Conservation (phyloP, 2,113 vertebrate genomes). For the Tachysurus fulvidraco region DNA sequence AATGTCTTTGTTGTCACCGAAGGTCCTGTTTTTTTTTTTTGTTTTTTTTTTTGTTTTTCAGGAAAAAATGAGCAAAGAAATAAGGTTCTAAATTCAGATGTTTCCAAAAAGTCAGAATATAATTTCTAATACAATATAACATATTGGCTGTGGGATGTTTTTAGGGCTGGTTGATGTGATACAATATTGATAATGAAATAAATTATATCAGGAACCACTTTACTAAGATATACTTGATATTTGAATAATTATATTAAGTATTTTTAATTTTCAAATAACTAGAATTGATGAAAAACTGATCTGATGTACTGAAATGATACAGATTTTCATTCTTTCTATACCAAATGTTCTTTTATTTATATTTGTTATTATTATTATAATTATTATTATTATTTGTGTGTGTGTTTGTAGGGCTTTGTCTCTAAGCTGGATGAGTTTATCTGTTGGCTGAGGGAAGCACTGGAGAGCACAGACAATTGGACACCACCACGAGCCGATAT, state of each 20-base stretch:
- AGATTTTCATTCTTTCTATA: not conserved
- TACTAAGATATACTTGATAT: not conserved
- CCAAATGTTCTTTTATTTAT: not conserved
- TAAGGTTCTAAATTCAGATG: not conserved
- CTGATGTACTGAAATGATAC: not conserved
- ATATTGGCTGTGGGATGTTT: not conserved
- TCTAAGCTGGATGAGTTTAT: conserved; percentile 95
- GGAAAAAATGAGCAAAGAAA: not conserved
- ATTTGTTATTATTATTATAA: not conserved
- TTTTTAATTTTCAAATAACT: not conserved
- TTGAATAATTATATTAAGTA: not conserved
- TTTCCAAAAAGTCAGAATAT: not conserved
- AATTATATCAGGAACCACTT: not conserved
- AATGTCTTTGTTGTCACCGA: not conserved
- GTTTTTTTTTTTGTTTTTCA: not conserved
- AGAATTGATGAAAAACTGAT: not conserved
- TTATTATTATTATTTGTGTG: not conserved
- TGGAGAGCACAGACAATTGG: conserved; percentile 96
- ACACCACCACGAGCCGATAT: conserved; percentile 87
- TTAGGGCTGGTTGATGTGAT: not conserved
- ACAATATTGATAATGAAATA: not conserved
- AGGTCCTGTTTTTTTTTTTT: no score
- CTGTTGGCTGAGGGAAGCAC: conserved; percentile 90
- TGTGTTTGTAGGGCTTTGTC: conserved; percentile 81
- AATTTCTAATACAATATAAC: not conserved